Evolutionary conservation across 2,888 invertebrate genomes (phyloP).

Genomic region (Unio pictorum): DNA sequence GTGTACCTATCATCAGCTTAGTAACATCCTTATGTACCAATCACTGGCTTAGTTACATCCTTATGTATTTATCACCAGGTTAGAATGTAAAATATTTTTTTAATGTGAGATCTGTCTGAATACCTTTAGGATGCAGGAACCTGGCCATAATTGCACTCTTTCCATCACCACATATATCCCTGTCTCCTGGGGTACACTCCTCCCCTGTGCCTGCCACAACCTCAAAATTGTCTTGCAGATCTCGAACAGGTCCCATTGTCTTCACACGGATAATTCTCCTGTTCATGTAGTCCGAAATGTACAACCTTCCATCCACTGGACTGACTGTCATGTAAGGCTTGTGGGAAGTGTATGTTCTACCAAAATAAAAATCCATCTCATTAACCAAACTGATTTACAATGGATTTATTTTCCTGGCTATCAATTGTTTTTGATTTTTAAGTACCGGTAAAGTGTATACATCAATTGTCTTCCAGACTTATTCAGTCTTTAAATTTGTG

Average conservation of each 20-base stretch:
- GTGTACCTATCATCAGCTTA: too few species aligned
- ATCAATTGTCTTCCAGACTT: too few species aligned
- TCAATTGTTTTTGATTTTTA: too few species aligned
- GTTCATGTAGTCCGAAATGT: constrained; percentile 90
- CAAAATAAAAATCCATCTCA: constrained; percentile 58
- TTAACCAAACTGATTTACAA: not conserved
- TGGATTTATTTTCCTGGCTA: too few species aligned
- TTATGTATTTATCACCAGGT: too few species aligned
- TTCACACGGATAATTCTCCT: constrained; percentile 66
- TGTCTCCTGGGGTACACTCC: constrained; percentile 78
- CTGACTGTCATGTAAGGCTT: constrained; percentile 97
- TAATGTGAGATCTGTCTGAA: not conserved
- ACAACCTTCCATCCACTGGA: constrained; percentile 95
- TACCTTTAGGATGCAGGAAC: constrained; percentile 90
- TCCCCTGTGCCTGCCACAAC: constrained; percentile 95
- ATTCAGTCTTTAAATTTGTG: too few species aligned
- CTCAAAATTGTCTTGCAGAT: constrained; percentile 84
- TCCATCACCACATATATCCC: constrained; percentile 94
- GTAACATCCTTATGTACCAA: too few species aligned
- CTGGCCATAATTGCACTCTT: constrained; percentile 91
- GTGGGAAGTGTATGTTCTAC: constrained; percentile 94
- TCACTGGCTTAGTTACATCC: too few species aligned
- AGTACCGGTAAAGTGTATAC: too few species aligned
- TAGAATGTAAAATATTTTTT: too few species aligned
- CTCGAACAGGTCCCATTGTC: constrained; percentile 69